A percentile compares a stretch with the other conserved stretches of the same genome.
phyloP scores from a whole-genome alignment of 2,113 vertebrate species.

The Myrmecobius fasciatus region DNA sequence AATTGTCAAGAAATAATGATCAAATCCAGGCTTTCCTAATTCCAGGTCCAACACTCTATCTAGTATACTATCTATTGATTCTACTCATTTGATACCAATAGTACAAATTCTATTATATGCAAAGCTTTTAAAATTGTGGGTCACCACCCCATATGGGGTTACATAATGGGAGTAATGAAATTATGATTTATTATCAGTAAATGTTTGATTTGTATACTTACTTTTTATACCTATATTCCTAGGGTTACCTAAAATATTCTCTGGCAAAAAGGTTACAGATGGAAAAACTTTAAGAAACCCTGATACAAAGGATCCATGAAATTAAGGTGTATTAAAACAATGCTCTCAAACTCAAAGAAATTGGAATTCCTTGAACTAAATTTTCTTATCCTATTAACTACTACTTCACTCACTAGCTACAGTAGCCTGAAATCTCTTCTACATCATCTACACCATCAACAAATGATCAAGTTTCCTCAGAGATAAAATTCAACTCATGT shows the following conservation, averaged over 20 bases:
- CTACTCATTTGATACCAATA: not conserved
- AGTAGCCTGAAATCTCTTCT: not conserved
- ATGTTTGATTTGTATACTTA: too few species aligned
- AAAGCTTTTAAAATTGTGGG: too few species aligned
- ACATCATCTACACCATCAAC: not conserved
- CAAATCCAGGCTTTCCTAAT: not conserved
- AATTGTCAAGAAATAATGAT: not conserved
- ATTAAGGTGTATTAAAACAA: not conserved
- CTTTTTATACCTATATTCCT: too few species aligned
- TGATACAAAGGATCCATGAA: not conserved
- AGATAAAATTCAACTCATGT: not conserved
- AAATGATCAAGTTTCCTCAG: not conserved
- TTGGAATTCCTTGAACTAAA: not conserved
- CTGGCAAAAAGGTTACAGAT: too few species aligned
- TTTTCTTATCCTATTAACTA: not conserved
- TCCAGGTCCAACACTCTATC: not conserved
- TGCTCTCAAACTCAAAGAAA: not conserved
- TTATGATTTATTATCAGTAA: too few species aligned
- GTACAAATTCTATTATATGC: not conserved
- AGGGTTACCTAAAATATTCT: too few species aligned
- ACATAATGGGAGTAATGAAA: too few species aligned
- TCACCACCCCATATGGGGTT: too few species aligned
- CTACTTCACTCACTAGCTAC: not conserved
- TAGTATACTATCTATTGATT: not conserved
- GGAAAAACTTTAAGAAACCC: too few species aligned